Evolutionary conservation across 1,140 invertebrate species (phyloP).

Genomic region (Acyrthosiphon pisum): DNA sequence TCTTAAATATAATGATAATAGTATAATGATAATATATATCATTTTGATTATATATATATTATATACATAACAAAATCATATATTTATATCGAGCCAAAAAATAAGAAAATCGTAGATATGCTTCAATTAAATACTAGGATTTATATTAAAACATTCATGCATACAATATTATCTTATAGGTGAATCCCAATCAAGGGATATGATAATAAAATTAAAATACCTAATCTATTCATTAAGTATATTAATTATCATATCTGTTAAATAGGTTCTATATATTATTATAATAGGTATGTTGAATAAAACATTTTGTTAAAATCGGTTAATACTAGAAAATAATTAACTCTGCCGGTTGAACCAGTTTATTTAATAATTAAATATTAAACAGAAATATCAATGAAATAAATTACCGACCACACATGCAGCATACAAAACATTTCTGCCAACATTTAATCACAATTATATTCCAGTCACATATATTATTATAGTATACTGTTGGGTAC

Average conservation of each 20-base stretch:
- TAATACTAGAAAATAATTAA: neutral
- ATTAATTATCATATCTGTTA: neutral
- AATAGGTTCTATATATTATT: neutral
- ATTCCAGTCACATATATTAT: neutral
- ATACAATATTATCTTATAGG: neutral
- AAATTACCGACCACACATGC: neutral
- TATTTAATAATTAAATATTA: neutral
- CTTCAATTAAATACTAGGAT: neutral
- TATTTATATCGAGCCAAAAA: neutral
- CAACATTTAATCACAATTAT: neutral
- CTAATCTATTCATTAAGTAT: neutral
- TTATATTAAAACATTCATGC: neutral
- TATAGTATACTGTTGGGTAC: neutral
- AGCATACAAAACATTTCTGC: neutral
- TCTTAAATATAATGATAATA: no score
- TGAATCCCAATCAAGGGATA: neutral
- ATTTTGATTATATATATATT: no score
- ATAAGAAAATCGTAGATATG: neutral
- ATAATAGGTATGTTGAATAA: neutral
- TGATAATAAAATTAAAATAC: neutral
- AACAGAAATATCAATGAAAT: constrained; percentile 10
- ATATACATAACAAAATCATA: no score
- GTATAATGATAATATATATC: no score
- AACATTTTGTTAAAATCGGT: neutral
- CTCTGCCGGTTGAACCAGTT: neutral